These are phyloP conservation scores for Corythoichthys haematopterus DNA, from an alignment of 2,113 vertebrate genomes.

Conservation along the genomic window DNA sequence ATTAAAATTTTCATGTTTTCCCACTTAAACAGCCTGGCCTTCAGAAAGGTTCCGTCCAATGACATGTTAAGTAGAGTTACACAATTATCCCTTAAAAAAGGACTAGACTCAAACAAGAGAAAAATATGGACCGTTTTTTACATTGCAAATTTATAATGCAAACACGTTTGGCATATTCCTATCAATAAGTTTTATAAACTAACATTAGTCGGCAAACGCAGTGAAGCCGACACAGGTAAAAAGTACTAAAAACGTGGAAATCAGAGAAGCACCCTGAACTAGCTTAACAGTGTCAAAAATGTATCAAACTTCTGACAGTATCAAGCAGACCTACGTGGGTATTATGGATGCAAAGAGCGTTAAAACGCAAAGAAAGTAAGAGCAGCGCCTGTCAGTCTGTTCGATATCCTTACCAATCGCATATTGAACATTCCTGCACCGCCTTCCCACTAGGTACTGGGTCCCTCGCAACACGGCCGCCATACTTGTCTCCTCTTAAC, in stretches of 20 bases:
- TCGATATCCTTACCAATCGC: conserved; percentile 59
- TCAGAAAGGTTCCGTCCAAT: background rate
- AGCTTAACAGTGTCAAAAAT: background rate
- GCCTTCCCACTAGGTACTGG: conserved; percentile 60
- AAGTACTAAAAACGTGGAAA: background rate
- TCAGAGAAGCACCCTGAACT: background rate
- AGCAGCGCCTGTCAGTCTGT: background rate
- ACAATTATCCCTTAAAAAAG: conserved; percentile 9
- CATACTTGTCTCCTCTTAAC: conserved; percentile 72
- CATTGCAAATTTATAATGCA: background rate
- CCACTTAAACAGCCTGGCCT: background rate
- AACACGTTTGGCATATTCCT: background rate
- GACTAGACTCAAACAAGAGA: background rate
- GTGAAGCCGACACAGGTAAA: background rate
- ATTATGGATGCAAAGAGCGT: background rate
- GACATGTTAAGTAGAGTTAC: conserved; percentile 6
- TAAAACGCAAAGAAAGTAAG: background rate
- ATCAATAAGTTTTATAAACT: background rate
- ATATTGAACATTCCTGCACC: conserved; percentile 61
- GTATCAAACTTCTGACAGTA: conserved; percentile 22
- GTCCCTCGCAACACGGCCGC: conserved; percentile 70
- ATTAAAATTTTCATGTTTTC: background rate
- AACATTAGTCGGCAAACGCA: background rate
- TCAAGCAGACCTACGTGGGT: background rate
- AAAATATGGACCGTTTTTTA: background rate